Percentiles rank a stretch among this genome's conserved stretches.
Conservation (phyloP, 2,888 invertebrate species). For the Leucozona laternaria region DNA sequence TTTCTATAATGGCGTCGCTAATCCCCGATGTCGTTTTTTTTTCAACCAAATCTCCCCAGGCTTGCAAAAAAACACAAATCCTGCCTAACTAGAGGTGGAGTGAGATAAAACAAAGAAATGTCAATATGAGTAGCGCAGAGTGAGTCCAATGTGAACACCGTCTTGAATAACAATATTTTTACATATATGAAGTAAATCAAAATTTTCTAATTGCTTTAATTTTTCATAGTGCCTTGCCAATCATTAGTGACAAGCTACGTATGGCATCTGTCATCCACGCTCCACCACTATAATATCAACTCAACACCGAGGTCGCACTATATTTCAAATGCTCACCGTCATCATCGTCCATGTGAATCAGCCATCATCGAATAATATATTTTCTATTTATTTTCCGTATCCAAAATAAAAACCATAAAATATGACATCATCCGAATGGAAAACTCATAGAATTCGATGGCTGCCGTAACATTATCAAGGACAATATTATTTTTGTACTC, state of each 20-base stretch:
- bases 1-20: too few relatives aligned
- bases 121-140: too few relatives aligned
- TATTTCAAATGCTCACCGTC: not conserved
- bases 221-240: conserved; percentile 15
- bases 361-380: not conserved
- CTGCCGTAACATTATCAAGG: conserved; percentile 10
- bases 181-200: too few relatives aligned
- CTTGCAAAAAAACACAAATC: too few relatives aligned
- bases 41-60: too few relatives aligned
- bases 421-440: conserved; percentile 43
- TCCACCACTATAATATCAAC: not conserved
- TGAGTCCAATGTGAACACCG: too few relatives aligned
- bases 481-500: not conserved
- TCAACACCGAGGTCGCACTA: conserved; percentile 8
- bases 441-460: not conserved
- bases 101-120: too few relatives aligned
- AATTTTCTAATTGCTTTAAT: not conserved
- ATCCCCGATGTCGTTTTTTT: too few relatives aligned
- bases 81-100: too few relatives aligned
- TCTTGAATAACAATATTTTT: too few relatives aligned
- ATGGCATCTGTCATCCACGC: conserved; percentile 12
- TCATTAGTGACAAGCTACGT: conserved; percentile 12
- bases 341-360: not conserved
- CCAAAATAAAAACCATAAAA: conserved; percentile 32
- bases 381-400: not conserved